These are phyloP conservation scores for Chaetura pelagica DNA, from an alignment of 2,113 vertebrate genomes.

Conservation along the genomic window DNA sequence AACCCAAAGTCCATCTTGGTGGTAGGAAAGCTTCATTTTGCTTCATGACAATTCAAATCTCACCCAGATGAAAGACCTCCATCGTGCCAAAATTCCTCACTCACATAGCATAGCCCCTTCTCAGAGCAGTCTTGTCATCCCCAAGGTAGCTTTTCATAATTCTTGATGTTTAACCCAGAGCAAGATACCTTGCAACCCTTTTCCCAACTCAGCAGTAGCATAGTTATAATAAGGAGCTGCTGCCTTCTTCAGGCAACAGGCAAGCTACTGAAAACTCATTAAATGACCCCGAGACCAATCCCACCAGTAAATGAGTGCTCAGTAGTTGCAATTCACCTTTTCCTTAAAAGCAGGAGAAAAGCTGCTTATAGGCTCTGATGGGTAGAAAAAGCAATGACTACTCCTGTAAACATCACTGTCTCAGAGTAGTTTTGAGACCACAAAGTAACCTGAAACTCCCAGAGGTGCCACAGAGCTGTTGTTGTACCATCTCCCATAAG, in stretches of 20 bases:
- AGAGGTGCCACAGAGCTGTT: neutral
- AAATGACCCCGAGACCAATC: neutral
- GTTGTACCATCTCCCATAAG: neutral
- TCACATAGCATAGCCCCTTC: neutral
- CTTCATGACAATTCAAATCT: neutral
- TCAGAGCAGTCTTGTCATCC: neutral
- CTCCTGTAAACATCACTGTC: neutral
- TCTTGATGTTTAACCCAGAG: neutral
- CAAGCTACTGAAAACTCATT: neutral
- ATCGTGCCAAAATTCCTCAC: neutral
- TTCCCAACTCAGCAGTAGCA: neutral
- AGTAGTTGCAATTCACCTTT: neutral
- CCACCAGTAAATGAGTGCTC: neutral
- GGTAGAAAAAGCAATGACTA: neutral
- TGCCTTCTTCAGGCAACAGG: neutral
- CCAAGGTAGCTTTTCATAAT: neutral
- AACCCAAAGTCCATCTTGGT: neutral
- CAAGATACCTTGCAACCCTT: neutral
- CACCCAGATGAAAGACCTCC: neutral
- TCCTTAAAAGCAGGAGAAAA: neutral
- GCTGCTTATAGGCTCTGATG: neutral
- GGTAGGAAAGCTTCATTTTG: neutral
- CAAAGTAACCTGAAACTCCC: neutral
- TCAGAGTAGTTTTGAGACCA: neutral
- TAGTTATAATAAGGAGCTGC: neutral